Percentiles rank a stretch among this genome's conserved stretches.
Evolutionary conservation across 2,797 vertebrate genomes (phyloP).

Genomic region (Loris lydekkerianus): DNA sequence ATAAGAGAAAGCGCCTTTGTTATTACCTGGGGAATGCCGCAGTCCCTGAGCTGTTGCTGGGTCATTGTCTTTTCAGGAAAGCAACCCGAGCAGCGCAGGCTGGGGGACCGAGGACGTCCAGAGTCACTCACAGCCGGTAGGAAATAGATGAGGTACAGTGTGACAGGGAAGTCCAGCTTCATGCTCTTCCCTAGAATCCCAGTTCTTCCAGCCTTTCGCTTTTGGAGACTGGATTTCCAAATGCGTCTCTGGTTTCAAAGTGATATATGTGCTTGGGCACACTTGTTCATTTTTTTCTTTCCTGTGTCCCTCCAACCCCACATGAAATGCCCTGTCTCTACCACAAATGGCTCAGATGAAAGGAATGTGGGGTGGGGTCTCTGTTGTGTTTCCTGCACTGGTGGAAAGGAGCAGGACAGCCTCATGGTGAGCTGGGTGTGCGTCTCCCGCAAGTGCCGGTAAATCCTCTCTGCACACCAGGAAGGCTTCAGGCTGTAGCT

Average conservation of each 20-base stretch:
- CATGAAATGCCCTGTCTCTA: background rate
- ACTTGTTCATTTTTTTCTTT: background rate
- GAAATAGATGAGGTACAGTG: background rate
- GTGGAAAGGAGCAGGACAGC: background rate
- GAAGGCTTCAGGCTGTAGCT: background rate
- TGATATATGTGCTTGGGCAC: background rate
- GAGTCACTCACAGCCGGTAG: background rate
- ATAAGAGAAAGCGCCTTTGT: background rate
- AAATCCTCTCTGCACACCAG: background rate
- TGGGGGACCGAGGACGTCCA: background rate
- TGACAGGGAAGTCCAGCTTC: background rate
- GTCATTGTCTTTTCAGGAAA: background rate
- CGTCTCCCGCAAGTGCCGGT: fast-evolving
- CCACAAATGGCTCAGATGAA: conserved; percentile 9
- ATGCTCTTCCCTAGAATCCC: background rate
- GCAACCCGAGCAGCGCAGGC: background rate
- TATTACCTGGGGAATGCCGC: background rate
- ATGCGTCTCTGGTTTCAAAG: background rate
- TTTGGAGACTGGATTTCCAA: background rate
- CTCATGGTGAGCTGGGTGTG: background rate
- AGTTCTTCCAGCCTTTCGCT: background rate
- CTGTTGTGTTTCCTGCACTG: background rate
- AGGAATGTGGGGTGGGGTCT: background rate
- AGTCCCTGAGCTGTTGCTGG: background rate
- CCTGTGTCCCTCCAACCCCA: background rate